Percentiles rank a stretch among this genome's conserved stretches.
Evolutionary conservation across 2,113 vertebrate genomes (phyloP).

Genomic region (Genyomyrus donnyi): DNA sequence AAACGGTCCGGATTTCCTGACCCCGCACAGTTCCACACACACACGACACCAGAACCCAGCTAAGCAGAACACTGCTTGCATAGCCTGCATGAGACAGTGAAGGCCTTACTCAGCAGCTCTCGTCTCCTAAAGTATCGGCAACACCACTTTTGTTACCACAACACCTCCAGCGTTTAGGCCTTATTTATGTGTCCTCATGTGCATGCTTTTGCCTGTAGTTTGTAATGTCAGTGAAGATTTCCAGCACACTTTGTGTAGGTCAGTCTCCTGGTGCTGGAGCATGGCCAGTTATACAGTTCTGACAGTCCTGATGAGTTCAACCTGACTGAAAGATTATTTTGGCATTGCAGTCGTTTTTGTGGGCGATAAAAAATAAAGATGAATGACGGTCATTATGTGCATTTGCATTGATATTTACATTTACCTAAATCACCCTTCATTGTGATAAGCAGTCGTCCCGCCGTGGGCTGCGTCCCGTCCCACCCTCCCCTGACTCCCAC

Average conservation of each 20-base stretch:
- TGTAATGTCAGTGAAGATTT: neutral
- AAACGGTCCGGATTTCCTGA: neutral
- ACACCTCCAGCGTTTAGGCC: neutral
- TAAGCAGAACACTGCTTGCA: neutral
- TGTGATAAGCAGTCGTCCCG: neutral
- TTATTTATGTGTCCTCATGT: neutral
- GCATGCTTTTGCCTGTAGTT: neutral
- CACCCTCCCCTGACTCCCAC: conserved; percentile 9
- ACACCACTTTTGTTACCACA: neutral
- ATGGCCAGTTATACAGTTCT: neutral
- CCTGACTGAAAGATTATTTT: neutral
- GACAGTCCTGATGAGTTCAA: neutral
- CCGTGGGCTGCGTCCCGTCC: neutral
- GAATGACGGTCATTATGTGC: neutral
- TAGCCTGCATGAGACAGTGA: neutral
- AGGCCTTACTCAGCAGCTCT: neutral
- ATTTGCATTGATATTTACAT: neutral
- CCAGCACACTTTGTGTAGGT: neutral
- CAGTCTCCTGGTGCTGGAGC: neutral
- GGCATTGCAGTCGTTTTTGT: neutral
- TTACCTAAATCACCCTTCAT: neutral
- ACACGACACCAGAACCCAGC: conserved; percentile 15
- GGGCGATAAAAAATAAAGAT: neutral
- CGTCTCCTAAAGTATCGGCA: neutral
- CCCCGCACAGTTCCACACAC: conserved; percentile 14